These are phyloP conservation scores for Sebastes miniatus DNA, from an alignment of 2,797 vertebrate species.

Conservation along the genomic window DNA sequence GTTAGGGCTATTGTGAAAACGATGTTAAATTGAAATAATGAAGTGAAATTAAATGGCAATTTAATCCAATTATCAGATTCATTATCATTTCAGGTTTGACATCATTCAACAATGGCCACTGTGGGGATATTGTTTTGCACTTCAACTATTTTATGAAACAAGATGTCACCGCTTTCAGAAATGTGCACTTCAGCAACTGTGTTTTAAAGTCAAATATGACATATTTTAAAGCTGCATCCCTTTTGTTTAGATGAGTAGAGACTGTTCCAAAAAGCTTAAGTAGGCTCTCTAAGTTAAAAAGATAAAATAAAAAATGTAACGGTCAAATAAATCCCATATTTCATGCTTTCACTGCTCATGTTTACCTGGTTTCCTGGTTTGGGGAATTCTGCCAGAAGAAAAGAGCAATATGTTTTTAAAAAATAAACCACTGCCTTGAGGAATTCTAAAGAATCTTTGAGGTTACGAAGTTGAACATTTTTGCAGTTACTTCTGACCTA, in stretches of 20 bases:
- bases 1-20: background rate
- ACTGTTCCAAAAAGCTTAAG: background rate
- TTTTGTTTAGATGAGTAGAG: background rate
- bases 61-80: background rate
- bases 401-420: slow-evolving; percentile 2
- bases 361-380: slow-evolving; percentile 17
- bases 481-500: slow-evolving; percentile 54
- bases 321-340: slow-evolving; percentile 4
- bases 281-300: background rate
- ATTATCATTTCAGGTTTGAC: background rate
- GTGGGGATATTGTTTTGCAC: background rate
- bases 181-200: background rate
- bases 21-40: background rate
- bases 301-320: background rate
- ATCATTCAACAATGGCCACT: background rate
- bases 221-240: background rate
- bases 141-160: background rate
- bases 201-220: background rate
- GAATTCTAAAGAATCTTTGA: slow-evolving; percentile 45
- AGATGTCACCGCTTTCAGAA: background rate
- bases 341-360: background rate
- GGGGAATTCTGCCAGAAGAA: slow-evolving; percentile 9
- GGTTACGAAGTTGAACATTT: slow-evolving; percentile 47
- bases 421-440: slow-evolving; percentile 36
- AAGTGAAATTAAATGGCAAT: background rate